Percentiles rank a stretch among this genome's conserved stretches.
phyloP scores from a whole-genome alignment of 2,797 vertebrate species.

The Sebastes hubbsi region DNA sequence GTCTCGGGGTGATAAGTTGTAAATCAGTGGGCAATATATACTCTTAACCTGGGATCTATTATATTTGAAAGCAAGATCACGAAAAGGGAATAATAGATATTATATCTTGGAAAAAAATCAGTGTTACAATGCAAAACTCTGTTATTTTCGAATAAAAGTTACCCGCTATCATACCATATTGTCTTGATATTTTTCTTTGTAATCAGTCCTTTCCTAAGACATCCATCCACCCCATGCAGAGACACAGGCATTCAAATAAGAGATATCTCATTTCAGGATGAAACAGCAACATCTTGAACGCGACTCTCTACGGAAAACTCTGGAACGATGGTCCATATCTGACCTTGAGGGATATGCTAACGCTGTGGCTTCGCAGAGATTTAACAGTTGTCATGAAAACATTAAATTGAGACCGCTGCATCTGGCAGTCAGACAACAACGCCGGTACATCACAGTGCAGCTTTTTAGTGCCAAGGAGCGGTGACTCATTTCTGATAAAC shows the following conservation, averaged over 20 bases:
- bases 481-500: constrained; percentile 85
- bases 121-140: background rate
- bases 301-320: constrained; percentile 41
- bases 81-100: background rate
- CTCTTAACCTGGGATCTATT: constrained; percentile 36
- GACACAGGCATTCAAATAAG: constrained; percentile 4
- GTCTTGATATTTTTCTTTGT: constrained; percentile 5
- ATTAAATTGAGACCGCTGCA: constrained; percentile 73
- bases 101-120: background rate
- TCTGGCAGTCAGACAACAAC: constrained; percentile 79
- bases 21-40: constrained; percentile 30
- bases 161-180: background rate
- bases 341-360: constrained; percentile 72
- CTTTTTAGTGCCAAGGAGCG: constrained; percentile 53
- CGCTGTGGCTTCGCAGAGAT: constrained; percentile 62
- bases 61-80: constrained; percentile 10
- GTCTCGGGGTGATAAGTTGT: constrained; percentile 54
- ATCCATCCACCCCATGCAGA: constrained; percentile 19
- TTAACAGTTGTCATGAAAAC: constrained; percentile 79
- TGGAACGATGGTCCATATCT: constrained; percentile 50
- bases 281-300: constrained; percentile 62
- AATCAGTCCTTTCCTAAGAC: background rate
- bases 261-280: constrained; percentile 51
- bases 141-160: background rate
- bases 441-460: constrained; percentile 73